These are phyloP conservation scores for Takifugu bimaculatus DNA, from an alignment of 2,113 vertebrate genomes.

Conservation along the genomic window DNA sequence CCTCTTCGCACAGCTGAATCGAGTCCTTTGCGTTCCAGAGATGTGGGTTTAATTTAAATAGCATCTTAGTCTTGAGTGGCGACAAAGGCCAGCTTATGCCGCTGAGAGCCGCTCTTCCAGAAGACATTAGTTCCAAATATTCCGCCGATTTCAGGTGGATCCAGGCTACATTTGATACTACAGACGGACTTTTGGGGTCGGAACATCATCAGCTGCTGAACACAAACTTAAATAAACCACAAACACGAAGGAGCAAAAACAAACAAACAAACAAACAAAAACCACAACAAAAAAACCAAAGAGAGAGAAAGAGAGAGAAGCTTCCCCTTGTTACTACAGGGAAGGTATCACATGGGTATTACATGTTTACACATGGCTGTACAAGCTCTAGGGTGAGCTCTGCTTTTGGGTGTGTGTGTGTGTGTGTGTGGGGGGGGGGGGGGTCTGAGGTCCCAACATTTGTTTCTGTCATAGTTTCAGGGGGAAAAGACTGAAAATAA, in stretches of 20 bases:
- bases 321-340: neutral
- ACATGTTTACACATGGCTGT: conserved; percentile 69
- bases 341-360: conserved; percentile 50
- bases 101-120: conserved; percentile 91
- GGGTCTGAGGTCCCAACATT: conserved; percentile 83
- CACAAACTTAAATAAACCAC: conserved; percentile 81
- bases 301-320: conserved; percentile 62
- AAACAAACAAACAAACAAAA: conserved; percentile 73
- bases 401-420: conserved; percentile 5
- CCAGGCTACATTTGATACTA: conserved; percentile 94
- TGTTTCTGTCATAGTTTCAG: conserved; percentile 64
- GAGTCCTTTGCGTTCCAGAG: conserved; percentile 98
- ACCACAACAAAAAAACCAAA: conserved; percentile 74
- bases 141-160: conserved; percentile 78
- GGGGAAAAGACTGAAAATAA: conserved; percentile 60
- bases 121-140: conserved; percentile 83
- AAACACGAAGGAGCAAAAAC: conserved; percentile 85
- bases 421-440: too few species aligned
- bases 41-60: conserved; percentile 91
- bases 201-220: conserved; percentile 76
- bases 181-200: conserved; percentile 67
- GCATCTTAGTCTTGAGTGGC: conserved; percentile 97
- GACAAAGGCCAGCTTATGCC: conserved; percentile 99
- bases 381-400: conserved; percentile 73
- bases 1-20: conserved; percentile 98